Base-by-base conservation (phyloP, 2,888 invertebrate genomes). In the Phengaris arion region DNA sequence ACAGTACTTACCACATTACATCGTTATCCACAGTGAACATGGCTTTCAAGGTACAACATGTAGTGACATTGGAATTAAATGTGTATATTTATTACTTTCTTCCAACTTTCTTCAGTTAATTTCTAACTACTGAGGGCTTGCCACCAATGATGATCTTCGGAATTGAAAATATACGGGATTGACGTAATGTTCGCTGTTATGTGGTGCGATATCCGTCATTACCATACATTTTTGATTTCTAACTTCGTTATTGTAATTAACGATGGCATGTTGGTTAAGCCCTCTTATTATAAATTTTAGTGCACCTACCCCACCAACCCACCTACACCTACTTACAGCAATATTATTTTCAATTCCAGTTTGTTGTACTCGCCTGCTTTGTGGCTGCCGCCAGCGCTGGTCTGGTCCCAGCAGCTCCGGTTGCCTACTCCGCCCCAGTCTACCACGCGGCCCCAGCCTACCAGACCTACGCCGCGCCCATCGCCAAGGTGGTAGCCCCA, bases 1-100 rank as follows among this genome's bases (percentile, higher is more conserved):
- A 35, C 64, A 13, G 64, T 45, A 64, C 12, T 64, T 10, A 64
- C 35, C 35, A 35, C 13, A 45, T 12, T 6, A 45, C 64, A 64
- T 12, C 1, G 4, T 35, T 35, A 4, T 85, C 84, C 86, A 85
- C 82, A 87, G 85, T 85, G 83, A 82, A 82, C 87, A 93, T 93
- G 93, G 92, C 91, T 86, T 91, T 90, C 86, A 92, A 93, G 93
- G 93, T 93, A 91, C 68, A 35, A 76, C 55, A 64, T 48, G 48
- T 48, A 5, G 48, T 48, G 4, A 48, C 6, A 48, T 7, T 3
- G 48, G 48, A 48, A 48, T 22, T 22, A 22, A 22, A 22, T 22
- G 22, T 22, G 7, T 75, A 15, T 57, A 77, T 35, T 35, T 68
- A 74, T 75, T 68, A 69, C 64, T 74, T 77, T 76, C 79, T 81